Conservation (phyloP, 2,797 vertebrate genomes). For the Amniataba percoides region DNA sequence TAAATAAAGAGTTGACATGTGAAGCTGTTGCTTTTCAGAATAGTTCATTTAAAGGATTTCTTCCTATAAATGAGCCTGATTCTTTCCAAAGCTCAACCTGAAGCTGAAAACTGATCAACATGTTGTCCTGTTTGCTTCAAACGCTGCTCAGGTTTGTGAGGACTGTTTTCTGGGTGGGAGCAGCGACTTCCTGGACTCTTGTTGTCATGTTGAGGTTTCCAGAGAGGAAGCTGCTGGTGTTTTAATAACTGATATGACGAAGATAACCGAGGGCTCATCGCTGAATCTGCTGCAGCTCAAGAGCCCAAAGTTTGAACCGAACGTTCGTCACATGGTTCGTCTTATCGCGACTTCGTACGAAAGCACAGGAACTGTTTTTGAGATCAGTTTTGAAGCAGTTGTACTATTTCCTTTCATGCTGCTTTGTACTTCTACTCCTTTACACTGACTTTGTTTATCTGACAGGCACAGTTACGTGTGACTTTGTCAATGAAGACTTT, state of each 20-base stretch:
- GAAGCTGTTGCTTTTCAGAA: background rate
- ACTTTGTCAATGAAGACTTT: no score
- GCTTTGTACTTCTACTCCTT: background rate
- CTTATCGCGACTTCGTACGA: background rate
- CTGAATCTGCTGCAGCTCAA: background rate
- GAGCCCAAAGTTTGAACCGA: background rate
- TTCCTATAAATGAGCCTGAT: background rate
- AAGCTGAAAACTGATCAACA: background rate
- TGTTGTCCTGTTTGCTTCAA: background rate
- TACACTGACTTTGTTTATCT: no score
- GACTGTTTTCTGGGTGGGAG: background rate
- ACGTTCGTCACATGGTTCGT: background rate
- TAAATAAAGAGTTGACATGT: no score
- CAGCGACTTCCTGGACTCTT: constrained; percentile 21
- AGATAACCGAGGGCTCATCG: background rate
- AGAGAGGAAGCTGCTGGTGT: constrained; percentile 8
- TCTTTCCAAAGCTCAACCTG: background rate
- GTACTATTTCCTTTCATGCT: background rate
- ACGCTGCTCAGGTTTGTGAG: background rate
- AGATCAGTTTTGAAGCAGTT: background rate
- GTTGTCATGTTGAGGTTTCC: background rate
- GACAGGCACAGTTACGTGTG: no score
- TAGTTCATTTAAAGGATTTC: background rate
- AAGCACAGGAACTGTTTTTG: no score
- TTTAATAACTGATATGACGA: background rate